Evolutionary conservation across 2,113 vertebrate species (phyloP), one percentile per base, ranked within the genome.

Genomic region (Gambusia holbrooki): DNA sequence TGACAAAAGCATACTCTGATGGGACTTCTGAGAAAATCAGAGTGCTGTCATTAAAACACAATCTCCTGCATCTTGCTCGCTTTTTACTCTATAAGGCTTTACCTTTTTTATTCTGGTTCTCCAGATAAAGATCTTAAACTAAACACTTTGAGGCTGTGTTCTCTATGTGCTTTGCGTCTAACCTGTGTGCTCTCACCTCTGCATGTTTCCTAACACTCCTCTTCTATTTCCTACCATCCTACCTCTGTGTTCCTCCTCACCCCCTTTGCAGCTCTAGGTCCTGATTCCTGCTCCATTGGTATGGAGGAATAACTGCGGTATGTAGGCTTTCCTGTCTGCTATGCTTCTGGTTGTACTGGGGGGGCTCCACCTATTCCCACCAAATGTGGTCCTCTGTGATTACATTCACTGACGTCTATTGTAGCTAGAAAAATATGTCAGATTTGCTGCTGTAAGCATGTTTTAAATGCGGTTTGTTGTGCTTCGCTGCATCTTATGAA

Each of bases 231-330:
- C 91, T 90, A 62, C 92, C 85, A 33, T 91, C 91, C 73, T 89
- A 78, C 89, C 83, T 80, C 72, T 92, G 63, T 65, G 4, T 75
- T 29, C 79, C 35, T 6, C 69, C 72, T 88, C 90, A 74, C 83
- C 45, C 85, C 77, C 88, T 42, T 94, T 91, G 84, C 96, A 98
- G 97, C 96, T 90, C 93, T 96, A 89, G 96, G 96, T 93, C 96
- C 96, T 1, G 96, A 97, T 89, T 94, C 97, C 95, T 97, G 96
- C 94, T 98, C 97, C 94, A 93, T 97, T 94, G 96, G 96, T 94
- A 95, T 96, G 95, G 97, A 97, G 93, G 97, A 98, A 83, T 98
- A 95, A 97, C 90, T 84, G 88, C 92, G 96, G 96, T 97, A 97
- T 42, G 97, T 96, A 88, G 89, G 88, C 92, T 93, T 89, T 90